Base-by-base conservation (phyloP, 1,140 invertebrate species). In the Hypothenemus hampei region DNA sequence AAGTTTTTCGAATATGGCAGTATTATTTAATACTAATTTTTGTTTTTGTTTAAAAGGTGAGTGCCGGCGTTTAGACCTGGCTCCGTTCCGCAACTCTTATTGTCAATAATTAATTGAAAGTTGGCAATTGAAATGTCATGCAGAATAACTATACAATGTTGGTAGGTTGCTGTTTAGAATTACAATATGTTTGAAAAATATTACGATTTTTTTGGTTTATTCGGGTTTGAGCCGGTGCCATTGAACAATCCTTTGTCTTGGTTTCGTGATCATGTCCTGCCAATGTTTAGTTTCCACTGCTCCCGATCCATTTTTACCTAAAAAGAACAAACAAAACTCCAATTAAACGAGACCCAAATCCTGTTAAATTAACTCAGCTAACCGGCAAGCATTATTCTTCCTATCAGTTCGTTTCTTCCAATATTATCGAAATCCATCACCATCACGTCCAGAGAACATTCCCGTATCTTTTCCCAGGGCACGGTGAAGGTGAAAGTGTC, bases 351-450 rank as follows among this genome's bases (percentile, higher is more conserved):
- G 10, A 37, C n/a, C 35, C 7, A 37, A n/a, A n/a, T n/a, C n/a
- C n/a, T n/a, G n/a, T n/a, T n/a, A n/a, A 40, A 39, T 18, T 15
- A 13, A 31, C 19, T 53, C 26, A 29, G 68, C 73, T 72, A 71
- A 90, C 89, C 88, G 65, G 89, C 90, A 59, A 94, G 75, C 43
- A 89, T 78, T 72, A 95, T 92, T 64, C 89, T 78, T 1, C 91
- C 91, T 65, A 95, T 94, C 47, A 93, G 79, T 72, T 97, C 93
- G 66, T 95, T 94, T 37, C 91, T 75, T 19, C 91, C 91, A 52
- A 95, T 93, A 67, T 94, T 94, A 71, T 95, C 91, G 69, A 92
- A 93, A 72, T 95, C 92, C 89, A 95, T 93, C 16, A 95, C 91
- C 77, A 93, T 90, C 1, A 95, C 87, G 66, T 93, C 87, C 19